These are phyloP conservation scores for Amniataba percoides DNA, from an alignment of 2,797 vertebrate species.

Conservation along the genomic window DNA sequence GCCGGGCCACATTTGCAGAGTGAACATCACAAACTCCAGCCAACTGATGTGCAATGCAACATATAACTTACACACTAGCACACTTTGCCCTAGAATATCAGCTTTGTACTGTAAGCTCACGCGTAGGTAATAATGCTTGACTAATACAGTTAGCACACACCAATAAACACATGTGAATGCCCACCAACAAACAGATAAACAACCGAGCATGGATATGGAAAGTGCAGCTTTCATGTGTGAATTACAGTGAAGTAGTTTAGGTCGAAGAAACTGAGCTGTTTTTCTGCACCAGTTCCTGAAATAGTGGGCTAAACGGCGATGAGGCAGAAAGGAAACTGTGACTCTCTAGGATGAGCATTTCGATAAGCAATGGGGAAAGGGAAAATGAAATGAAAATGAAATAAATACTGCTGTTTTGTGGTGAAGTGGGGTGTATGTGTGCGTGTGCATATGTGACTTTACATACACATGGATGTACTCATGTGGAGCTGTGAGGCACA, in stretches of 20 bases:
- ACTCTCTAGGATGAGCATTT: slow-evolving; percentile 44
- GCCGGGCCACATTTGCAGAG: background rate
- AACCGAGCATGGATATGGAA: slow-evolving; percentile 13
- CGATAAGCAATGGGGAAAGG: slow-evolving; percentile 41
- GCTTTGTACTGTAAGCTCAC: background rate
- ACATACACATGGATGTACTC: background rate
- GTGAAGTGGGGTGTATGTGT: background rate
- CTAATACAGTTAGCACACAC: slow-evolving; percentile 22
- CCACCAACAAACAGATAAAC: slow-evolving; percentile 3
- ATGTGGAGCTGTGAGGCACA: background rate
- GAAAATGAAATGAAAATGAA: slow-evolving; percentile 49
- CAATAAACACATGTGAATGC: slow-evolving; percentile 5
- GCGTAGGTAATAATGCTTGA: background rate
- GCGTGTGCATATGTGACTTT: background rate
- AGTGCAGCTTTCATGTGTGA: background rate
- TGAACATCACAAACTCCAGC: background rate
- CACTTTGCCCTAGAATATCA: background rate
- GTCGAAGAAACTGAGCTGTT: slow-evolving; percentile 2
- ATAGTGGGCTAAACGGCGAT: slow-evolving; percentile 49
- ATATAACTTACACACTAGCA: background rate
- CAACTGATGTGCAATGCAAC: background rate
- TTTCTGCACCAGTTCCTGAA: slow-evolving; percentile 42
- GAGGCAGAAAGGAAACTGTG: slow-evolving; percentile 42
- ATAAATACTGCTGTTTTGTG: slow-evolving; percentile 10
- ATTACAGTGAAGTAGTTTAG: background rate